A percentile compares a stretch with the other conserved stretches of the same genome.
phyloP scores from a whole-genome alignment of 2,113 vertebrate genomes.

The Xenus cinereus region DNA sequence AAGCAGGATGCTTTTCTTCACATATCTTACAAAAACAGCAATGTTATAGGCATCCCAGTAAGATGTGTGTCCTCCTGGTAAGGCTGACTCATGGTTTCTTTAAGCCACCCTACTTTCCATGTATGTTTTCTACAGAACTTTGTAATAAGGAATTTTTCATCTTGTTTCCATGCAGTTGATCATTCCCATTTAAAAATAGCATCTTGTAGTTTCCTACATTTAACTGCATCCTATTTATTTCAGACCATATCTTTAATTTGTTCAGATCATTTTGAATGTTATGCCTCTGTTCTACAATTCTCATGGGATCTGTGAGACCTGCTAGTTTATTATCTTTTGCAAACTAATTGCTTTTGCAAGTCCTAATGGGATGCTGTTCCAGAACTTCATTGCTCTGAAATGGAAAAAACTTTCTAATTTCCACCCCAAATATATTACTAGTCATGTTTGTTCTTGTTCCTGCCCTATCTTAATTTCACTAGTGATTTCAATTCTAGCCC shows the following conservation, averaged over 20 bases:
- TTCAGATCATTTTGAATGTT: background rate
- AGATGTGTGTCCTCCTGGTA: background rate
- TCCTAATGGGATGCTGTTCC: conserved; percentile 7
- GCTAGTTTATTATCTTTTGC: conserved; percentile 13
- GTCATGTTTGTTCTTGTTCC: conserved; percentile 44
- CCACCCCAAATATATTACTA: conserved; percentile 31
- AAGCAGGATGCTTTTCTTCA: background rate
- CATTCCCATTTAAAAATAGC: background rate
- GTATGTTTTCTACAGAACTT: background rate
- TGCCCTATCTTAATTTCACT: background rate
- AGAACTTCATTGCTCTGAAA: background rate
- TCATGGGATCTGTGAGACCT: background rate
- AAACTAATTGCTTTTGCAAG: conserved; percentile 7
- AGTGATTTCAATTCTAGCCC: background rate
- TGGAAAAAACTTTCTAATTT: conserved; percentile 19
- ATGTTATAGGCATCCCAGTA: background rate
- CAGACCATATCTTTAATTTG: conserved; percentile 11
- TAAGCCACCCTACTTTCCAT: background rate
- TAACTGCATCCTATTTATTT: background rate
- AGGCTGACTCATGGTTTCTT: background rate
- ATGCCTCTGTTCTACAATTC: background rate
- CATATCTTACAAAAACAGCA: background rate
- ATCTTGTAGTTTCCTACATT: background rate
- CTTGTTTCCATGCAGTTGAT: background rate
- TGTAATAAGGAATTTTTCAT: background rate